Base-by-base conservation (phyloP, 2,113 vertebrate genomes). In the Bungarus multicinctus region DNA sequence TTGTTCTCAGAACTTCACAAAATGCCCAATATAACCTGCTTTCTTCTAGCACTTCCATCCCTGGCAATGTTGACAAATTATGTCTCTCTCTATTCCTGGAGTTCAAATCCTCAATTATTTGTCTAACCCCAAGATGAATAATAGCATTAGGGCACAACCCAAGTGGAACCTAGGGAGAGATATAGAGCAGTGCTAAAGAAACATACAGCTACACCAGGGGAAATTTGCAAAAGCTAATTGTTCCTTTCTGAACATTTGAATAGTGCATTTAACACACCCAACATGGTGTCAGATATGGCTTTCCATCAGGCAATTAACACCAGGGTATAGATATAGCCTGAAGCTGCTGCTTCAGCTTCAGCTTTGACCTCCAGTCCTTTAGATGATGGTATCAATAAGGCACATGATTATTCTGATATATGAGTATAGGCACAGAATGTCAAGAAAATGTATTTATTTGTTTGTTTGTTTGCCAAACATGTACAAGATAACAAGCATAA, bases 221-320 rank as follows among this genome's bases (percentile, higher is more conserved):
- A 93, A 85, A 91, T 39, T 5, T 95, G 81, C 60, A 0, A 0
- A 93, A 93, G 54, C 81, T 90, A 94, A 16, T 43, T 93, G 90
- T 93, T 87, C 27, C 43, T 91, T 89, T 91, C 88, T 89, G 91
- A 95, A 89, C 18, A 88, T 90, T 91, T 93, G 92, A 95, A 90
- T 91, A 23, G 43, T 92, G 12, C 23, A 95, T 92, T 74, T 87
- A 95, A 89, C 39, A 94, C 53, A 60, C 88, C 93, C 89, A 95
- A 95, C 93, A 95, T 91, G 58, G 91, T 93, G 93, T 90, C 64
- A 95, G 94, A 89, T 90, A 94, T 93, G 93, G 90, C 91, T 95
- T 95, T 94, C 52, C 69, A 89, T 58, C 81, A 91, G n/a, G 6
- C 1, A 91, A 45, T 92, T 95, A 94, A 93, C 43, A 58, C 5